A percentile compares a stretch with the other conserved stretches of the same genome.
phyloP scores from a whole-genome alignment of 2,113 vertebrate genomes.

The Emydura subglobosa region DNA sequence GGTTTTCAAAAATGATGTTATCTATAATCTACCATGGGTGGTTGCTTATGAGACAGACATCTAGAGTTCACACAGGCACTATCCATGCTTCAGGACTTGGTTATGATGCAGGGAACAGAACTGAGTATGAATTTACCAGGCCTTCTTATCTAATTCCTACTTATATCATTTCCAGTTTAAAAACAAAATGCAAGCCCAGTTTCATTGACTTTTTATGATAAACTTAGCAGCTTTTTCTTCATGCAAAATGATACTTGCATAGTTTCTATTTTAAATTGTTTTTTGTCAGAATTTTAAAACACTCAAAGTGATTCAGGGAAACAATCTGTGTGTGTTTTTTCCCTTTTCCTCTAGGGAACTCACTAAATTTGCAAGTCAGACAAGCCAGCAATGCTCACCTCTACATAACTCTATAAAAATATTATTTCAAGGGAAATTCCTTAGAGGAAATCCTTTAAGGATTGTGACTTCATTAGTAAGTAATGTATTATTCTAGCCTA shows the following conservation, averaged over 20 bases:
- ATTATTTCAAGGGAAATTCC: constrained; percentile 63
- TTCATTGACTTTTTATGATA: constrained; percentile 52
- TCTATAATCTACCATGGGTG: neutral
- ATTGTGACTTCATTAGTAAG: constrained; percentile 64
- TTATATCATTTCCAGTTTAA: constrained; percentile 27
- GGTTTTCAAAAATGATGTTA: neutral
- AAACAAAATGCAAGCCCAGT: constrained; percentile 23
- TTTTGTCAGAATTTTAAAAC: constrained; percentile 58
- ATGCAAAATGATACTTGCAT: constrained; percentile 35
- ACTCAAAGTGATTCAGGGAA: constrained; percentile 47
- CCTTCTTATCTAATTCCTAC: constrained; percentile 32
- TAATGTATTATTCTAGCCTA: constrained; percentile 18
- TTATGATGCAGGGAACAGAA: constrained; percentile 5
- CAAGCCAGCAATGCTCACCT: constrained; percentile 46
- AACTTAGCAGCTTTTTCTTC: constrained; percentile 46
- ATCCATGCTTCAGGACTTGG: neutral
- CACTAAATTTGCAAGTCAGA: constrained; percentile 61
- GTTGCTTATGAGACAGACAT: constrained; percentile 21
- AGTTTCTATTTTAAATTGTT: constrained; percentile 42
- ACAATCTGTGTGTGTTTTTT: constrained; percentile 14
- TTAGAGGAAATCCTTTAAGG: constrained; percentile 58
- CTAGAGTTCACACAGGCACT: constrained; percentile 24
- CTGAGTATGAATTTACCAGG: neutral
- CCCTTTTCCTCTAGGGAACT: constrained; percentile 49
- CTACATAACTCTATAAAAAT: constrained; percentile 58